Conservation (phyloP, 2,113 vertebrate species). For the Macrotus californicus region DNA sequence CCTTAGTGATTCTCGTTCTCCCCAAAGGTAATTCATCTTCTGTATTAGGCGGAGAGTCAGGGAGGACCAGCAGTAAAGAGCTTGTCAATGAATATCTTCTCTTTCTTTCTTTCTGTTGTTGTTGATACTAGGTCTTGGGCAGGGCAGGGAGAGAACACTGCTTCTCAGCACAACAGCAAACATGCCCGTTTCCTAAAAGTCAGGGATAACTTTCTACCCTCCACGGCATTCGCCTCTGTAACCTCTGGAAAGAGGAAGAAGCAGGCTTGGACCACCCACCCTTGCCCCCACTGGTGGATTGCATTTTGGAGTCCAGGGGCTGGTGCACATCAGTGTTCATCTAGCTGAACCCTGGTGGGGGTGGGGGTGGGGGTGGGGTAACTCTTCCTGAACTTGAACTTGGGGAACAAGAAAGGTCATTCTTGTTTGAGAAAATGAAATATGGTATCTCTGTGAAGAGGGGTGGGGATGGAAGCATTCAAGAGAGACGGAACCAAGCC, state of each 20-base stretch:
- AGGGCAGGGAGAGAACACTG: not conserved
- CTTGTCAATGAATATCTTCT: not conserved
- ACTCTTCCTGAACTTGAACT: not conserved
- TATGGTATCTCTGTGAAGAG: not conserved
- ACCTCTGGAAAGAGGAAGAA: not conserved
- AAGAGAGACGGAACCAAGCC: not conserved
- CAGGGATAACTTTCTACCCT: not conserved
- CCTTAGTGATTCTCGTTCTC: not conserved
- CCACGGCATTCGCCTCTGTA: not conserved
- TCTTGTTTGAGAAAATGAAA: not conserved
- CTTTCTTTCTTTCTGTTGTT: not conserved
- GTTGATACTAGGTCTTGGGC: not conserved
- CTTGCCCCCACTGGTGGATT: not conserved
- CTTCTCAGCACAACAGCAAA: not conserved
- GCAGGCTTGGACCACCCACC: not conserved
- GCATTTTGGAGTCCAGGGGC: not conserved
- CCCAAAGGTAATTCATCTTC: not conserved
- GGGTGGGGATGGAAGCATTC: not conserved
- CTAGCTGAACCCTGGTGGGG: not conserved
- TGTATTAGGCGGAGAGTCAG: not conserved
- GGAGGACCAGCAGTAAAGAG: too few relatives aligned
- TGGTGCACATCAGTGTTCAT: not conserved
- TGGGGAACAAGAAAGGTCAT: not conserved
- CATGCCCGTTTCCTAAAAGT: not conserved
- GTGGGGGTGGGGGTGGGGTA: not conserved